phyloP scores from a whole-genome alignment of 2,797 vertebrate species.

The Dicrostonyx torquatus region DNA sequence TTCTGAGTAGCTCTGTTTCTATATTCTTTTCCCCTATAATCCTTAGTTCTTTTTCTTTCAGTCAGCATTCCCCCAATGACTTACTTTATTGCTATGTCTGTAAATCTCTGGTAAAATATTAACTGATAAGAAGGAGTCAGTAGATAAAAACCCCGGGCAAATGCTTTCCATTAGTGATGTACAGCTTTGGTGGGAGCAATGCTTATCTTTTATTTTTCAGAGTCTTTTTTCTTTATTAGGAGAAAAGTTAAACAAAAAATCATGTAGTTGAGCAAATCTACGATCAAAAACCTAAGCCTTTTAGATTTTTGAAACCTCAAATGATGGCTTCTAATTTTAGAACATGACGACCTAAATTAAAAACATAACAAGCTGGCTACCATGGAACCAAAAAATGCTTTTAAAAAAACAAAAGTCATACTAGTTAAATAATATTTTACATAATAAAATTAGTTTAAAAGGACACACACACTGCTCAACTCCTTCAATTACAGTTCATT shows the following conservation, averaged over 20 bases:
- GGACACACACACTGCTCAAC: background rate
- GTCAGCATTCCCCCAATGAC: background rate
- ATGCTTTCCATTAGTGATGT: background rate
- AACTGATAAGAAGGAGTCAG: slow-evolving; percentile 8
- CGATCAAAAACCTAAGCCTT: background rate
- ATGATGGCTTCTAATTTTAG: background rate
- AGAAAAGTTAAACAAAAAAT: slow-evolving; percentile 29
- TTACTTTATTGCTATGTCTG: slow-evolving; percentile 6
- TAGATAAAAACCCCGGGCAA: background rate
- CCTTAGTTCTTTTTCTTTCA: background rate
- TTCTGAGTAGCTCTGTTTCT: background rate
- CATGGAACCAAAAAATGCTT: background rate
- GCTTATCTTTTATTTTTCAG: slow-evolving; percentile 26
- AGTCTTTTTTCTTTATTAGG: background rate
- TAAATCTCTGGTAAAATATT: slow-evolving; percentile 12
- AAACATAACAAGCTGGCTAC: slow-evolving; percentile 20
- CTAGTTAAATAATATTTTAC: background rate
- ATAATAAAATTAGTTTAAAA: background rate
- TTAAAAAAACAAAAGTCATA: background rate
- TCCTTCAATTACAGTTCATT: background rate
- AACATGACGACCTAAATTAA: background rate
- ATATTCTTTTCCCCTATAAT: background rate
- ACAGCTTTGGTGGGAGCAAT: background rate
- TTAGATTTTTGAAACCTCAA: background rate
- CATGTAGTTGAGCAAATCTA: slow-evolving; percentile 8